phyloP scores from a whole-genome alignment of 2,888 invertebrate species.

The Buathra laborator region DNA sequence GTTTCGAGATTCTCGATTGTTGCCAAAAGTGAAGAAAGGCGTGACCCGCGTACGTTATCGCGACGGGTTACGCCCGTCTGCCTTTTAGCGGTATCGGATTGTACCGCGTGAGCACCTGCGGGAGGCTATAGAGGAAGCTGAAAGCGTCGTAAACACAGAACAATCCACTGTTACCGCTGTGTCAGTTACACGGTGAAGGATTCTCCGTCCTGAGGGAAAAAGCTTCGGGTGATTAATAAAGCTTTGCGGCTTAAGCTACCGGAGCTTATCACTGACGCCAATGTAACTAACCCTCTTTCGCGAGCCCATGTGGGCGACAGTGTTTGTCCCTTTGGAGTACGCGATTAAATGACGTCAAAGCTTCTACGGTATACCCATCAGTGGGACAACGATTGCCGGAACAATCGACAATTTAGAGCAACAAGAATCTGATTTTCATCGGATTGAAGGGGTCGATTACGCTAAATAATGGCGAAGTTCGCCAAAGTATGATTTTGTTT shows the following conservation, averaged over 20 bases:
- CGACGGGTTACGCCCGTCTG: not conserved
- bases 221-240: constrained; percentile 54
- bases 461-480: no score
- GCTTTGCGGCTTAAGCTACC: constrained; percentile 33
- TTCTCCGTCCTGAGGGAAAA: constrained; percentile 4
- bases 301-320: not conserved
- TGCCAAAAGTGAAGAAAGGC: not conserved
- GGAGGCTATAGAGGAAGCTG: not conserved
- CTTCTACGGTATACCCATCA: no score
- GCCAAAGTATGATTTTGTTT: no score
- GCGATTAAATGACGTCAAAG: not conserved
- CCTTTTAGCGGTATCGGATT: not conserved
- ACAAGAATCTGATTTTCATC: no score
- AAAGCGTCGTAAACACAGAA: constrained; percentile 24
- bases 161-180: constrained; percentile 9
- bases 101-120: not conserved
- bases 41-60: not conserved
- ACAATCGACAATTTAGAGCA: no score
- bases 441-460: no score
- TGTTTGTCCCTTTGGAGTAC: not conserved
- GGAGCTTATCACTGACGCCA: constrained; percentile 27
- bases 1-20: not conserved
- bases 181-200: constrained; percentile 19
- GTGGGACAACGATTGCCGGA: no score
- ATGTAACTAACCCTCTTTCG: constrained; percentile 17